phyloP scores from a whole-genome alignment of 2,888 invertebrate species.

The Psylliodes chrysocephalus region DNA sequence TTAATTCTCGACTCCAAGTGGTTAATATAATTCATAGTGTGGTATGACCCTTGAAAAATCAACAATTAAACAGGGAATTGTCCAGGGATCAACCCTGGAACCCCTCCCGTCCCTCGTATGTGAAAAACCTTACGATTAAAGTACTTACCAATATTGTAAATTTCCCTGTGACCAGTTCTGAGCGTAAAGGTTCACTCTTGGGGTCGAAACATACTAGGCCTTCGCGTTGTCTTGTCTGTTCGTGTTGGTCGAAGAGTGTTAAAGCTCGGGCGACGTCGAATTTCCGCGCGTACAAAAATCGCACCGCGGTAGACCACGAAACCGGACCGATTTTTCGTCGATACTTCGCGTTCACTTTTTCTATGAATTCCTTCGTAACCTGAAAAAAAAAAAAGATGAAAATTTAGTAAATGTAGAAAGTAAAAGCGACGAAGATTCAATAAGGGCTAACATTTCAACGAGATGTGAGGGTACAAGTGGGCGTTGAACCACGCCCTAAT shows the following conservation, averaged over 20 bases:
- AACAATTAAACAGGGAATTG: no score
- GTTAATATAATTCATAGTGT: no score
- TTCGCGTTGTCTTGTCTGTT: conserved; percentile 87
- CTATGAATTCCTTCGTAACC: conserved; percentile 85
- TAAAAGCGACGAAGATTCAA: no score
- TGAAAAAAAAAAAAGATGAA: conserved; percentile 64
- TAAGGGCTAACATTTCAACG: no score
- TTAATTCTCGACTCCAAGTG: no score
- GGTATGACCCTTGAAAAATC: no score
- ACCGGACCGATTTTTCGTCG: conserved; percentile 70
- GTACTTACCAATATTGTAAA: conserved; percentile 91
- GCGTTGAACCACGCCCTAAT: no score
- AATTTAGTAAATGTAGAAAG: no score
- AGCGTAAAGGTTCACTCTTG: conserved; percentile 81
- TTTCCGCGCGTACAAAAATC: conserved; percentile 92
- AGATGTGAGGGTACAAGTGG: no score
- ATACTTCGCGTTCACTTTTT: conserved; percentile 75
- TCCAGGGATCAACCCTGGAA: no score
- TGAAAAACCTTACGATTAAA: no score
- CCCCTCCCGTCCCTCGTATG: no score
- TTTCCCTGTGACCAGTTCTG: conserved; percentile 92
- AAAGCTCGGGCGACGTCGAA: conserved; percentile 92
- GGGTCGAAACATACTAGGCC: conserved; percentile 88
- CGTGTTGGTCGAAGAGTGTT: conserved; percentile 92
- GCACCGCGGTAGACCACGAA: conserved; percentile 89